Evolutionary conservation across 2,797 vertebrate genomes (phyloP).

Genomic region (Sebastes vulpes): DNA sequence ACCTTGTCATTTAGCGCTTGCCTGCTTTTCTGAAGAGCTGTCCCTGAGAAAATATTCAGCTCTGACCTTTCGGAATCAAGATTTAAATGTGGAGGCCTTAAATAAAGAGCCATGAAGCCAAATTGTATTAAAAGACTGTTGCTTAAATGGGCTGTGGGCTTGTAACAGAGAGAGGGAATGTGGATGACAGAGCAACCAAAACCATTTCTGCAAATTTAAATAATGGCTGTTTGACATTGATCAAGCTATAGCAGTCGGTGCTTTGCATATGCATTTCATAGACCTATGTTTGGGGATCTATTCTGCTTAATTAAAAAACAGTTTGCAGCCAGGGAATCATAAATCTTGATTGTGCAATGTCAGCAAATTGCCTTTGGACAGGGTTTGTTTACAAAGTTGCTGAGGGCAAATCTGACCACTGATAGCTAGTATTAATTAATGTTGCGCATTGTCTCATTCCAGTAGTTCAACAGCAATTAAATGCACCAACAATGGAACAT

Average conservation of each 20-base stretch:
- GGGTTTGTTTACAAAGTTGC: conserved; percentile 70
- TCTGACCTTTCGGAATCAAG: conserved; percentile 64
- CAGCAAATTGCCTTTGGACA: conserved; percentile 66
- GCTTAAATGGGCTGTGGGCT: conserved; percentile 27
- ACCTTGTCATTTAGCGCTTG: conserved; percentile 50
- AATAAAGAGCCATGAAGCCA: conserved; percentile 46
- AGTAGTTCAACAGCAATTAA: conserved; percentile 73
- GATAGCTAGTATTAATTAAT: conserved; percentile 82
- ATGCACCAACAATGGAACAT: conserved; percentile 63
- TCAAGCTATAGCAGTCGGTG: conserved; percentile 69
- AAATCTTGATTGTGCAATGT: conserved; percentile 76
- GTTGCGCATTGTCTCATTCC: conserved; percentile 71
- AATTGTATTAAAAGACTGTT: conserved; percentile 33
- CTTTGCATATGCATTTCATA: conserved; percentile 64
- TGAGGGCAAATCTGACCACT: conserved; percentile 69
- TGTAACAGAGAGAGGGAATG: conserved; percentile 20
- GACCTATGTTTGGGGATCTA: conserved; percentile 41
- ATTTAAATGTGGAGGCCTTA: conserved; percentile 44
- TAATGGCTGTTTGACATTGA: conserved; percentile 74
- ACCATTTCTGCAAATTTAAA: conserved; percentile 53
- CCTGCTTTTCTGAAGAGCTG: conserved; percentile 22
- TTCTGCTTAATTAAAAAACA: conserved; percentile 72
- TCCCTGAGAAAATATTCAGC: conserved; percentile 47
- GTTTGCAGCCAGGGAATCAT: conserved; percentile 62
- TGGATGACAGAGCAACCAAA: conserved; percentile 39